These are phyloP conservation scores for Macrosteles quadrilineatus DNA, from an alignment of 1,140 invertebrate species.

Conservation along the genomic window DNA sequence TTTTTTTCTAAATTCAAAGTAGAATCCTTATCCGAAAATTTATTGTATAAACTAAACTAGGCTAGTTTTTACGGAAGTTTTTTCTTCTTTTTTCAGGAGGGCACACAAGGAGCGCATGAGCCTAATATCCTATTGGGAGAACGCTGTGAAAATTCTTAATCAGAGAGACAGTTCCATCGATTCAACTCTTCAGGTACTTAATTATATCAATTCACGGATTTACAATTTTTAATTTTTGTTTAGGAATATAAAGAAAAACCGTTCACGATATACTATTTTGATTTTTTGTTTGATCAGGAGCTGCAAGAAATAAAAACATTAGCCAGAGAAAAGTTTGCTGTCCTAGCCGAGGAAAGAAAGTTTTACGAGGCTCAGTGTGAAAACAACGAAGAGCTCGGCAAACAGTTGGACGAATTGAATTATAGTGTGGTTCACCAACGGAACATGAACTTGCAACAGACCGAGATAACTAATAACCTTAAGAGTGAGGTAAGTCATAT, in stretches of 20 bases:
- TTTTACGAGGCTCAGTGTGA: constrained; percentile 12
- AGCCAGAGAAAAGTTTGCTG: constrained; percentile 1
- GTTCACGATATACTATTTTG: too few species aligned
- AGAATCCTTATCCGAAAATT: too few species aligned
- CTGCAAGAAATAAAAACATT: background rate
- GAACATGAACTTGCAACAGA: background rate
- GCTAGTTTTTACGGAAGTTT: too few species aligned
- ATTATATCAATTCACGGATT: too few species aligned
- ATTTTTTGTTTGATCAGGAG: background rate
- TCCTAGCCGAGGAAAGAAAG: constrained; percentile 11
- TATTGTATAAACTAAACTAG: too few species aligned
- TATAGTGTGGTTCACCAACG: constrained; percentile 36
- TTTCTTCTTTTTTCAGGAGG: constrained; percentile 8
- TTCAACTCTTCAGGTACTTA: constrained; percentile 43
- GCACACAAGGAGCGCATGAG: constrained; percentile 48
- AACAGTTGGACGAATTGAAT: constrained; percentile 46
- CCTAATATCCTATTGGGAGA: constrained; percentile 52
- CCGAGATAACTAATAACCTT: background rate
- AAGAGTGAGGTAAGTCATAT: background rate
- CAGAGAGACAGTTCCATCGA: constrained; percentile 49
- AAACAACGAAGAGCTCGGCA: constrained; percentile 40
- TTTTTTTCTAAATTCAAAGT: too few species aligned
- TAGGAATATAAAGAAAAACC: too few species aligned
- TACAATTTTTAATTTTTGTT: too few species aligned
- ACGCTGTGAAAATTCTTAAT: constrained; percentile 47